phyloP scores from a whole-genome alignment of 2,888 invertebrate genomes.

The Dorcus hopei region DNA sequence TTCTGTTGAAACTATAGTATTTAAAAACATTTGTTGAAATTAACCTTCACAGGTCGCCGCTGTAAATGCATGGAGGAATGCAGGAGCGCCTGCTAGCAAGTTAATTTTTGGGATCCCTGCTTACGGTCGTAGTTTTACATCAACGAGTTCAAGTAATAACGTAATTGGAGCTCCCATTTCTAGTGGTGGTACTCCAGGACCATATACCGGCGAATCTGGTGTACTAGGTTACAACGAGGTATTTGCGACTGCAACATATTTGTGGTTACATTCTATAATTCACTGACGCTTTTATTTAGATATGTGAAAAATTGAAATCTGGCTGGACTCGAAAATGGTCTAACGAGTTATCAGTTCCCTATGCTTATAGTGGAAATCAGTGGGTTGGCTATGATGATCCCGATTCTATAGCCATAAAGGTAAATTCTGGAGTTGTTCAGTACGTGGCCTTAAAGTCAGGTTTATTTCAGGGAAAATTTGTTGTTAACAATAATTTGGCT shows the following conservation, averaged over 20 bases:
- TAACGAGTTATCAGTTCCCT: conserved; percentile 43
- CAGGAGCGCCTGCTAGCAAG: conserved; percentile 60
- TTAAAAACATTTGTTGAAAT: too few species aligned
- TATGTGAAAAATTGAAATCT: background rate
- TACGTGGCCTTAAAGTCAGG: too few species aligned
- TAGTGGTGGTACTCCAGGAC: conserved; percentile 62
- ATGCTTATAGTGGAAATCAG: conserved; percentile 41
- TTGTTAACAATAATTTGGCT: too few species aligned
- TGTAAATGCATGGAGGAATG: conserved; percentile 52
- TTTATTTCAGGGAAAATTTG: too few species aligned
- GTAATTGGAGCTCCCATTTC: conserved; percentile 56
- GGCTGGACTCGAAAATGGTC: conserved; percentile 37
- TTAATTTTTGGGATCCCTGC: conserved; percentile 66
- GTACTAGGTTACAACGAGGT: conserved; percentile 73
- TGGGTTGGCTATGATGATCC: conserved; percentile 47
- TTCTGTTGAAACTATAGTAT: too few species aligned
- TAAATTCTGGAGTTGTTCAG: conserved; percentile 11
- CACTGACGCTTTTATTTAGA: too few species aligned
- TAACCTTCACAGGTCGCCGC: conserved; percentile 15
- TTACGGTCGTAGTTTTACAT: conserved; percentile 65
- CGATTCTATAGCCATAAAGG: conserved; percentile 42
- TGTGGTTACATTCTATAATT: too few species aligned
- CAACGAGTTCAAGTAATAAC: conserved; percentile 48
- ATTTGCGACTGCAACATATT: too few species aligned
- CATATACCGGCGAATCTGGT: conserved; percentile 54